Percentiles rank a stretch among this genome's conserved stretches.
Conservation (phyloP, 2,797 vertebrate species). For the Leptatherina wallacei region DNA sequence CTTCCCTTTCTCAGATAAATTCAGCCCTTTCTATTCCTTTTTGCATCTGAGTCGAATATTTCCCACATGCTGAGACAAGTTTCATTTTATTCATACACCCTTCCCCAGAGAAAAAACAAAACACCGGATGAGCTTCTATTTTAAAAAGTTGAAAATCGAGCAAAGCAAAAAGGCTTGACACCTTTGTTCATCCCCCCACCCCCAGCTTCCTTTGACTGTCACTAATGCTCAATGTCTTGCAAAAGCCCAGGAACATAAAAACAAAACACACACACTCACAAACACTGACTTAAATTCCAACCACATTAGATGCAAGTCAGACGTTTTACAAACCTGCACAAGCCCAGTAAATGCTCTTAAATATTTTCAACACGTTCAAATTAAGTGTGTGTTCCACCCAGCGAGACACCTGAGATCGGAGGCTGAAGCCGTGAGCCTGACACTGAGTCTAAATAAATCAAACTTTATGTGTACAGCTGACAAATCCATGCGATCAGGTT, state of each 20-base stretch:
- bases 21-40: constrained; percentile 41
- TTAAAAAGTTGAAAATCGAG: constrained; percentile 64
- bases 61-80: constrained; percentile 78
- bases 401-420: constrained; percentile 63
- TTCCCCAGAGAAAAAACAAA: constrained; percentile 65
- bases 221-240: constrained; percentile 50
- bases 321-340: constrained; percentile 28
- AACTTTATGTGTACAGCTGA: constrained; percentile 70
- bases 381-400: constrained; percentile 49
- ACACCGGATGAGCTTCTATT: constrained; percentile 69
- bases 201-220: constrained; percentile 66
- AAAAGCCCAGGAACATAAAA: constrained; percentile 27
- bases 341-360: constrained; percentile 59
- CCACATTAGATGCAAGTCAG: constrained; percentile 35
- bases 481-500: constrained; percentile 67
- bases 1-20: constrained; percentile 37
- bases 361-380: constrained; percentile 62
- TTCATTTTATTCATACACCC: constrained; percentile 67
- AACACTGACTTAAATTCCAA: constrained; percentile 34
- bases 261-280: constrained; percentile 12
- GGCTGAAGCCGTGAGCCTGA: constrained; percentile 50
- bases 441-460: constrained; percentile 73
- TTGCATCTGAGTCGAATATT: constrained; percentile 64
- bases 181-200: constrained; percentile 58
- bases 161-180: constrained; percentile 63